Evolutionary conservation across 2,888 invertebrate genomes (phyloP), one percentile per base, ranked within the genome.

Genomic region (Galerucella nymphaeae): DNA sequence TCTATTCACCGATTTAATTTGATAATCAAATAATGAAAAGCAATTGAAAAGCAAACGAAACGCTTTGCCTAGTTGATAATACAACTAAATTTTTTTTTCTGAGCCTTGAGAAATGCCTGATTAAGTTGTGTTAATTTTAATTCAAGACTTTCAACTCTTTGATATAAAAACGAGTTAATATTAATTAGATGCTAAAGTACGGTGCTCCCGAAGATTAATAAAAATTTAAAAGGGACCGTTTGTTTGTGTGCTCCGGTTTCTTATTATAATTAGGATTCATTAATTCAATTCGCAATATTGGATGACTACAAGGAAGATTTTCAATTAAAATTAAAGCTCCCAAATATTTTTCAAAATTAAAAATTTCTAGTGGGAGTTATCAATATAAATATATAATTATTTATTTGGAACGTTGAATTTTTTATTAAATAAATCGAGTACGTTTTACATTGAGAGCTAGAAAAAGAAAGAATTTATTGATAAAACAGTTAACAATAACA

Each of bases 141-240:
- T 55, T 55, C 20, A 55, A 55, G 9, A 16, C 9, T 2, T 16
- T 20, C 18, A 55, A 55, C 55, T 20, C 16, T 20, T 55, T 55
- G 16, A 55, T 18, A 20, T 55, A 20, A 55, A 55, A 55, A 20
- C 20, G 55, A 55, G n/a, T 55, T 20, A 55, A 55, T 16, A 55
- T 55, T 55, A 55, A 55, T 55, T 55, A 55, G 18, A 55, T 1
- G 16, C 48, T 14, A 48, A 48, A 48, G 14, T n/a, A 14, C 48
- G 48, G 5, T 14, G 48, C 48, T 13, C 13, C 11, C 48, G 20
- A 10, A 16, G 16, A 55, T 18, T 55, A 16, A 55, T 55, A 55
- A 55, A 55, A 55, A 55, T 16, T 55, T 16, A 16, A n/a, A 48
- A 48, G 4, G 48, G 48, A n/a, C 14, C 48, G 13, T 48, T 48